phyloP scores from a whole-genome alignment of 2,797 vertebrate species.

The Oceanodroma leucorhoa region DNA sequence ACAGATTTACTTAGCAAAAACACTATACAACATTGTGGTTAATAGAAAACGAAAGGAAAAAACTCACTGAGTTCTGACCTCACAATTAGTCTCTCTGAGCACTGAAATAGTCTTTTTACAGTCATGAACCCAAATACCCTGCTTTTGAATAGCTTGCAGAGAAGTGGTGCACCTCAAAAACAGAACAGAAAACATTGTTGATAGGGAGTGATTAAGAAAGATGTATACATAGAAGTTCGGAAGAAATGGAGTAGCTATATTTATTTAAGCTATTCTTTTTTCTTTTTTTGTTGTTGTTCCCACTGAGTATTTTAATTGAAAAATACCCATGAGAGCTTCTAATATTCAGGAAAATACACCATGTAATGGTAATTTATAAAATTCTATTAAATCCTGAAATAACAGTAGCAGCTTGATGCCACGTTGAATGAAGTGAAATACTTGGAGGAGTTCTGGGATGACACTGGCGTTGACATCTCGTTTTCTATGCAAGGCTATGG shows the following conservation, averaged over 20 bases:
- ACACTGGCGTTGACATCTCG: fast-evolving
- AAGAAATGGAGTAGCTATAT: not conserved
- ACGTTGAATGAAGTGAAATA: not conserved
- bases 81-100: not conserved
- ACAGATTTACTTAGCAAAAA: not conserved
- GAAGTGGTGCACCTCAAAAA: not conserved
- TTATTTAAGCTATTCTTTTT: not conserved
- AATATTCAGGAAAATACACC: not conserved
- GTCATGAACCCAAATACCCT: not conserved
- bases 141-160: not conserved
- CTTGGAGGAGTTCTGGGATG: not conserved
- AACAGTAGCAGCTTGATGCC: not conserved
- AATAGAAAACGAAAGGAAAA: not conserved
- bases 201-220: not conserved
- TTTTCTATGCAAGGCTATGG: not conserved
- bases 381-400: not conserved
- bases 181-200: not conserved
- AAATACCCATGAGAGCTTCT: not conserved
- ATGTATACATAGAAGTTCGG: not conserved
- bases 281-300: not conserved
- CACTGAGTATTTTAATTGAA: not conserved
- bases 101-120: not conserved
- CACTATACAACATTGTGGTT: not conserved
- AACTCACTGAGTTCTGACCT: not conserved
- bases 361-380: not conserved